Evolutionary conservation across 2,113 vertebrate genomes (phyloP).

Genomic region (Neodontobutis hainanensis): DNA sequence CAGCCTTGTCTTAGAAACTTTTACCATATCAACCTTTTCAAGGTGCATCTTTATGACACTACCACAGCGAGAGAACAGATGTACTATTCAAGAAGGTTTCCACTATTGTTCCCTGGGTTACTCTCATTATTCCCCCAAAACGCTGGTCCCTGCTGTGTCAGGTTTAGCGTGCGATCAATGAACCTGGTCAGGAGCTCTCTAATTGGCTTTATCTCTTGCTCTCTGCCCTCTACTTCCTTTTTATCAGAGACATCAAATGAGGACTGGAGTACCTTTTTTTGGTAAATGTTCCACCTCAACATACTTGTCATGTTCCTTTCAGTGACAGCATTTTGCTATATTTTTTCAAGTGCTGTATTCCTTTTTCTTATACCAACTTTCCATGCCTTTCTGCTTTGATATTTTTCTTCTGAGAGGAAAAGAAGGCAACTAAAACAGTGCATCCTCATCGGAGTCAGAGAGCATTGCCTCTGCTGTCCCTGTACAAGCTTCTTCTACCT

Average conservation of each 20-base stretch:
- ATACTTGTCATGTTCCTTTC: constrained; percentile 13
- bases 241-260: constrained; percentile 17
- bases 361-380: constrained; percentile 6
- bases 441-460: too few species aligned
- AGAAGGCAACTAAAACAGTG: constrained; percentile 2
- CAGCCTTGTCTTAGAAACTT: background rate
- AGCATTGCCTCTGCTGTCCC: too few species aligned
- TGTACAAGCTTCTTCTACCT: too few species aligned
- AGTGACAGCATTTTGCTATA: background rate
- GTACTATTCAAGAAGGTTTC: constrained; percentile 23
- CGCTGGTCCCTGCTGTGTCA: constrained; percentile 13
- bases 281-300: constrained; percentile 15
- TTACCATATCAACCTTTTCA: background rate
- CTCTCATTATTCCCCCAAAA: constrained; percentile 16
- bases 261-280: constrained; percentile 15
- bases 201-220: constrained; percentile 2
- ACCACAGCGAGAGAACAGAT: constrained; percentile 12
- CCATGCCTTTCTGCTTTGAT: constrained; percentile 8
- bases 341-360: constrained; percentile 22
- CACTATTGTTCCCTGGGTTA: background rate
- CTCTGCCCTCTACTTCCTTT: constrained; percentile 10
- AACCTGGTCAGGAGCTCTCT: constrained; percentile 18
- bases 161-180: constrained; percentile 1
- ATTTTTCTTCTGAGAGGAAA: constrained; percentile 3
- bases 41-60: constrained; percentile 18